Evolutionary conservation across 2,888 invertebrate genomes (phyloP).

Genomic region (Andrena chrysosceles): DNA sequence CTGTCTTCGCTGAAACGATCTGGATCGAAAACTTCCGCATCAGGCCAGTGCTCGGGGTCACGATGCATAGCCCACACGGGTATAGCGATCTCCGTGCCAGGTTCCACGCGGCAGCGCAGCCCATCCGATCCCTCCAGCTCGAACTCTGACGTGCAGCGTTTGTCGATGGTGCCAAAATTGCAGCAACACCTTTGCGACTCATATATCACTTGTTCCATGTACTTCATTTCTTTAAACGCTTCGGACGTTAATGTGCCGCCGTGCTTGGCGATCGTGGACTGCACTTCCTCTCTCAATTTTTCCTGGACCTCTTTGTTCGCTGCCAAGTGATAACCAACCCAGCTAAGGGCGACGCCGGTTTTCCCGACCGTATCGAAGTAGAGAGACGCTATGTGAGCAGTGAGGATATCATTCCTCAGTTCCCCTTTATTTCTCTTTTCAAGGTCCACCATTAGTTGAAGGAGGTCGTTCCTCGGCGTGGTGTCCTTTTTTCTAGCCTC

Average conservation of each 20-base stretch:
- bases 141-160: slow-evolving; percentile 67
- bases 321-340: slow-evolving; percentile 85
- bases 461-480: slow-evolving; percentile 84
- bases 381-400: slow-evolving; percentile 85
- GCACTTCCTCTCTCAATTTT: slow-evolving; percentile 85
- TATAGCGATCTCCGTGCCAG: slow-evolving; percentile 66
- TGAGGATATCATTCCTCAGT: slow-evolving; percentile 80
- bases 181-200: slow-evolving; percentile 73
- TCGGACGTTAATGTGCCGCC: slow-evolving; percentile 85
- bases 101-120: slow-evolving; percentile 60
- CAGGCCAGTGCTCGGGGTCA: slow-evolving; percentile 71
- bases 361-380: slow-evolving; percentile 87
- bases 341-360: slow-evolving; percentile 85
- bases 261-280: slow-evolving; percentile 75
- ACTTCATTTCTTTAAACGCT: slow-evolving; percentile 85
- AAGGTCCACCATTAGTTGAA: slow-evolving; percentile 84
- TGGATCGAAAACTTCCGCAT: slow-evolving; percentile 75
- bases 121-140: slow-evolving; percentile 76
- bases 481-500: slow-evolving; percentile 70
- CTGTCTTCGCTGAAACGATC: slow-evolving; percentile 73
- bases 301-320: slow-evolving; percentile 84
- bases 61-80: slow-evolving; percentile 58
- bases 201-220: slow-evolving; percentile 85
- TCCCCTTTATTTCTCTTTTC: slow-evolving; percentile 63
- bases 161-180: slow-evolving; percentile 46